A percentile compares a stretch with the other conserved stretches of the same genome.
phyloP scores from a whole-genome alignment of 1,140 invertebrate genomes.

The Mactra quadrangularis region DNA sequence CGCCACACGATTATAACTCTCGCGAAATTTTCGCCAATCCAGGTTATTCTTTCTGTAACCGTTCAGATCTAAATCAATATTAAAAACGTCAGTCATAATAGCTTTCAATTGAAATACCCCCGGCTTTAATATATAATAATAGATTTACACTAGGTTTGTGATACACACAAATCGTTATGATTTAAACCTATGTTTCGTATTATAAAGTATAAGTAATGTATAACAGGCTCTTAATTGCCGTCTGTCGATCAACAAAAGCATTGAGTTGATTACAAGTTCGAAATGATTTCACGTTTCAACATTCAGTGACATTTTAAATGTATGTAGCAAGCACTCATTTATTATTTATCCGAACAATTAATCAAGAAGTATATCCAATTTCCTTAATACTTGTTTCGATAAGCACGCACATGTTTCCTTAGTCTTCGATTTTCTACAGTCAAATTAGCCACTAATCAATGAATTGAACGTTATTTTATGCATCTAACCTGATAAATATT shows the following conservation, averaged over 20 bases:
- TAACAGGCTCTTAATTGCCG: neutral
- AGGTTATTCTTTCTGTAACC: constrained; percentile 56
- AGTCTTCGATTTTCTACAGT: constrained; percentile 22
- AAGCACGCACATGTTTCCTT: neutral
- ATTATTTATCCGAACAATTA: neutral
- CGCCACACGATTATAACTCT: constrained; percentile 42
- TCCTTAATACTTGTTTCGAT: neutral
- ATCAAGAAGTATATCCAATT: constrained; percentile 11
- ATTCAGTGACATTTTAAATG: no score
- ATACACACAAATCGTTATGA: constrained; percentile 16
- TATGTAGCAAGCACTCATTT: neutral
- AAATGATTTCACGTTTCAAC: neutral
- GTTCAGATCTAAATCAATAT: constrained; percentile 47
- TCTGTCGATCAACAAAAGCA: neutral
- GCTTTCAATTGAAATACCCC: constrained; percentile 34
- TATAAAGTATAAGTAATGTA: no score
- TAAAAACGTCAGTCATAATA: constrained; percentile 57
- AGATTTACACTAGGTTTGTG: constrained; percentile 2
- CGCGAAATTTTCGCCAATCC: constrained; percentile 57
- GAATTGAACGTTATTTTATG: constrained; percentile 32
- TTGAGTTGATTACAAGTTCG: constrained; percentile 27
- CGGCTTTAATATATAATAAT: constrained; percentile 40
- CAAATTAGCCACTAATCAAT: constrained; percentile 13
- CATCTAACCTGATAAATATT: no score
- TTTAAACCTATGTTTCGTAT: constrained; percentile 30